Base-by-base conservation (phyloP, 1,140 invertebrate species). In the Drosophila parvula region DNA sequence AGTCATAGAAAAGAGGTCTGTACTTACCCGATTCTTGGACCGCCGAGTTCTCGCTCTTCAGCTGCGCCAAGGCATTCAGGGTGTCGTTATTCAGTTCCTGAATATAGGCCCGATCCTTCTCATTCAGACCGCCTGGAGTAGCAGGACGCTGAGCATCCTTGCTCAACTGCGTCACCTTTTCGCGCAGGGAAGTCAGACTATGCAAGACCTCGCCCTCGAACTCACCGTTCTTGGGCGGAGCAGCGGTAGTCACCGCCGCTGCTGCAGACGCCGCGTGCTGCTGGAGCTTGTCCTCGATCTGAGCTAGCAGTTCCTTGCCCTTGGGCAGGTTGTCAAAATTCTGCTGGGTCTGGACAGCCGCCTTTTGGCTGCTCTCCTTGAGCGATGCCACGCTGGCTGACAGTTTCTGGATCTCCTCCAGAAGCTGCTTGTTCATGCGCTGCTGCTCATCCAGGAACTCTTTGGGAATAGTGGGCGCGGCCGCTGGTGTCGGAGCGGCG, bases 341-440 rank as follows among this genome's bases (percentile, higher is more conserved):
- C 38, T 79, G 59, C 10, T 90, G 75, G 2, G 70, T 80, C 34
- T 90, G 67, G 7, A 64, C 53, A 18, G 88, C 78, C 10, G 90
- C 47, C 67, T 81, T 56, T 11, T 83, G 81, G 74, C 69, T 93
- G 55, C 45, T 81, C 61, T 74, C 89, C 76, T 94, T 93, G 38
- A 96, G 90, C 22, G 92, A 90, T 43, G 92, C 93, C 3, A 96
- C 92, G 38, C 94, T 94, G 8, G 81, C 63, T 2, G 94, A 92
- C 9, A 95, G 91, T 10, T 92, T 90, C 30, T 94, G 93, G 1
- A 95, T 91, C 86, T 94, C 94, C 7, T 93, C 92, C 0, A 93
- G 91, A 27, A 95, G 80, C 44, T 93, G 93, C 93, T 79, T 73
- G 32, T 91, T 91, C 10, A 85, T 59, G 28, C 74, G 53, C 41